A percentile compares a stretch with the other conserved stretches of the same genome.
These are phyloP conservation scores for Arremon brunneinucha DNA, from an alignment of 2,797 vertebrate genomes.

Conservation along the genomic window DNA sequence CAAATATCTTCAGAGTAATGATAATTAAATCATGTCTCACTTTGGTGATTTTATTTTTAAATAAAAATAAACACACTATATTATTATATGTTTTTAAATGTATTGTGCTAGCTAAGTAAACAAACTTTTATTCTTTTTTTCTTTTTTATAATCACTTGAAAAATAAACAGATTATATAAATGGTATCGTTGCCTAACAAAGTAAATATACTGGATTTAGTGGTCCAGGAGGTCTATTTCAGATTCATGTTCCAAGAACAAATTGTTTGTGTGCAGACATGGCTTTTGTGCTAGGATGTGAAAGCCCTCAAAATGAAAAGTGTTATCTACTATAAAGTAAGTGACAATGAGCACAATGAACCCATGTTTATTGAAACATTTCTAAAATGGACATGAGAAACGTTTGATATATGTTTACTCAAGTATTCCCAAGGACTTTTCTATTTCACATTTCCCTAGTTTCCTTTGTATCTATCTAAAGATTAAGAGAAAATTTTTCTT, in stretches of 20 bases:
- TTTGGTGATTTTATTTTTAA: neutral
- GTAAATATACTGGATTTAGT: neutral
- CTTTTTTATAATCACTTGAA: neutral
- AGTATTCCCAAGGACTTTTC: neutral
- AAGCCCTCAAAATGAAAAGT: neutral
- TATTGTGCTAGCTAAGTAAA: neutral
- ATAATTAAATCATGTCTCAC: neutral
- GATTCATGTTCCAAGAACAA: neutral
- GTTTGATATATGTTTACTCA: neutral
- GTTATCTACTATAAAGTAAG: neutral
- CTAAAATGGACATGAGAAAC: neutral
- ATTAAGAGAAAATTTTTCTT: neutral
- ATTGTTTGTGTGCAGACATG: fast-evolving
- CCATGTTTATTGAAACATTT: neutral
- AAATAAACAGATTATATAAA: neutral
- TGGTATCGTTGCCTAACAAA: neutral
- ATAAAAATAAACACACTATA: neutral
- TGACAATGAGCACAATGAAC: neutral
- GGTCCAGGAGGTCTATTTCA: neutral
- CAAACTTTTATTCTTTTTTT: neutral
- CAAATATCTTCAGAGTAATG: neutral
- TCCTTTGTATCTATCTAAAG: neutral
- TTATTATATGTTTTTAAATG: neutral
- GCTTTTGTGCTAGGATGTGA: neutral
- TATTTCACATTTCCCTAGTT: neutral